Percentiles rank a stretch among this genome's conserved stretches.
Conservation (phyloP, 2,797 vertebrate genomes). For the Darevskia nairensis region DNA sequence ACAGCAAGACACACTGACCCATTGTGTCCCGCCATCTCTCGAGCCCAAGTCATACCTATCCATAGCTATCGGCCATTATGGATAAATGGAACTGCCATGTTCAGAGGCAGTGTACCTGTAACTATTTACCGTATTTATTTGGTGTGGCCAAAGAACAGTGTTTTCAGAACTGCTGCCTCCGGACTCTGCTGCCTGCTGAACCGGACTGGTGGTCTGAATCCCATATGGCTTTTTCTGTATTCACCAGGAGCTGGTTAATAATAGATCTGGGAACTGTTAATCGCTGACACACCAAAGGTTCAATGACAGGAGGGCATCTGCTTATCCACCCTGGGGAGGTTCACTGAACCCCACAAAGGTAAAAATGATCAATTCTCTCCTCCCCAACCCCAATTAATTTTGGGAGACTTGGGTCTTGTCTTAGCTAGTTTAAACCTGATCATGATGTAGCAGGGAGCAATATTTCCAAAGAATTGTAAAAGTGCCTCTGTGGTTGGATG, state of each 20-base stretch:
- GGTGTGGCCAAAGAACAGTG: not conserved
- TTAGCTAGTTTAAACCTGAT: not conserved
- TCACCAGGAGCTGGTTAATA: not conserved
- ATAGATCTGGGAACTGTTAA: not conserved
- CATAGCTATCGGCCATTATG: not conserved
- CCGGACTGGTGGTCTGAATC: not conserved
- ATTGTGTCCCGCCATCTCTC: no score
- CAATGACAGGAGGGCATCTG: not conserved
- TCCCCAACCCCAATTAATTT: not conserved
- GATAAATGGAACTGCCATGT: not conserved
- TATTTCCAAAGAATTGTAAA: not conserved
- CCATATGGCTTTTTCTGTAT: not conserved
- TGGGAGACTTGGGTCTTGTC: not conserved
- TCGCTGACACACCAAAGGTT: not conserved
- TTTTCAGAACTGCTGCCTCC: not conserved
- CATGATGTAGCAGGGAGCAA: no score
- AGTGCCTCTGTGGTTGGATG: not conserved
- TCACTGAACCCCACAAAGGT: not conserved
- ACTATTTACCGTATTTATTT: not conserved
- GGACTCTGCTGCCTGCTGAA: not conserved
- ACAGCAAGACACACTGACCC: no score
- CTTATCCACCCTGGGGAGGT: no score
- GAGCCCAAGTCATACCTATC: no score
- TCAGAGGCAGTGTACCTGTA: not conserved
- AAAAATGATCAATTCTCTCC: not conserved